A percentile compares a stretch with the other conserved stretches of the same genome.
These are phyloP conservation scores for Mesochorus sp. DNA, from an alignment of 2,888 invertebrate species.

Conservation along the genomic window DNA sequence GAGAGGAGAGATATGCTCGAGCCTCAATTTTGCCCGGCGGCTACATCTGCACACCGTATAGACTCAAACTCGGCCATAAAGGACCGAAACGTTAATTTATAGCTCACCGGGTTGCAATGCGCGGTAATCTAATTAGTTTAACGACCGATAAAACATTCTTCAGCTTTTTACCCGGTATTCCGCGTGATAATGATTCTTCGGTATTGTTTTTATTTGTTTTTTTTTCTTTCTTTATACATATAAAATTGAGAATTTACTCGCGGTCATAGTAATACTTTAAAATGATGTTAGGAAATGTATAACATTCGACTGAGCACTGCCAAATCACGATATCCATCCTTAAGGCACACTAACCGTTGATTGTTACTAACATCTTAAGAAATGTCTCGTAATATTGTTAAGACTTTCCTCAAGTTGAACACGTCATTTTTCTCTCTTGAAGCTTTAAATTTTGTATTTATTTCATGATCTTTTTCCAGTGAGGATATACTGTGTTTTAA, in stretches of 20 bases:
- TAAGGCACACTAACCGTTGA: too few relatives aligned
- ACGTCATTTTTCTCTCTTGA: too few relatives aligned
- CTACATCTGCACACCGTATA: slow-evolving; percentile 58
- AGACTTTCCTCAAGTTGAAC: too few relatives aligned
- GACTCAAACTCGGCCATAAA: slow-evolving; percentile 67
- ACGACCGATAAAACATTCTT: slow-evolving; percentile 73
- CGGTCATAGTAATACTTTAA: slow-evolving; percentile 41
- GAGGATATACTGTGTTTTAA: too few relatives aligned
- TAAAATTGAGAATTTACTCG: slow-evolving; percentile 17
- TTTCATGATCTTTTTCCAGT: too few relatives aligned
- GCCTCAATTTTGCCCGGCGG: slow-evolving; percentile 48
- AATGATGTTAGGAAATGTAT: slow-evolving; percentile 42
- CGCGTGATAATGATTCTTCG: slow-evolving; percentile 45
- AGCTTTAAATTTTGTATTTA: too few relatives aligned
- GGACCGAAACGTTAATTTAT: slow-evolving; percentile 71
- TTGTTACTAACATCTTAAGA: too few relatives aligned
- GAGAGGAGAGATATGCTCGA: slow-evolving; percentile 3
- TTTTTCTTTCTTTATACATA: not conserved
- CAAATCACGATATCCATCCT: not conserved
- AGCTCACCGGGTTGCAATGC: slow-evolving; percentile 68
- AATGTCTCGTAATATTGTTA: too few relatives aligned
- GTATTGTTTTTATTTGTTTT: too few relatives aligned
- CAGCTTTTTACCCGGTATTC: slow-evolving; percentile 65
- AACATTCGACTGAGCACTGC: not conserved
- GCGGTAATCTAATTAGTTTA: slow-evolving; percentile 73